Conservation (phyloP, 2,888 invertebrate species). For the Magallana nippona region DNA sequence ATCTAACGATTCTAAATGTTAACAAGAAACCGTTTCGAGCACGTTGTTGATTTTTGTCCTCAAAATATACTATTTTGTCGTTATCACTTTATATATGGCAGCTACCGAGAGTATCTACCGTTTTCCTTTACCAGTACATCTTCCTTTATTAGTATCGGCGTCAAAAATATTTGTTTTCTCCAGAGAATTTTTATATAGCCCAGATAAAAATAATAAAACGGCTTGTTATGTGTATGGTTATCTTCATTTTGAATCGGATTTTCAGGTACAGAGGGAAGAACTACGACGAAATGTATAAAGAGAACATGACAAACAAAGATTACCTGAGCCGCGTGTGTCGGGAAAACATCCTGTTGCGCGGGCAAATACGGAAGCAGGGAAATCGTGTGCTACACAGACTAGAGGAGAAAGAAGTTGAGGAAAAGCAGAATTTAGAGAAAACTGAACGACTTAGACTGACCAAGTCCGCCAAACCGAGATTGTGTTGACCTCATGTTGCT, state of each 20-base stretch:
- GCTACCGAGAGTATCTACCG: too few relatives aligned
- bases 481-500: neutral
- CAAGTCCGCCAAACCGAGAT: neutral
- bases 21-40: conserved; percentile 21
- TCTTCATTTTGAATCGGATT: too few relatives aligned
- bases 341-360: conserved; percentile 54
- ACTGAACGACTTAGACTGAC: conserved; percentile 10
- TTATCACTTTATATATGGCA: neutral
- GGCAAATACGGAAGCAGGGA: conserved; percentile 48
- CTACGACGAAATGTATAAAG: conserved; percentile 58
- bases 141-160: too few relatives aligned
- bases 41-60: neutral
- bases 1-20: neutral
- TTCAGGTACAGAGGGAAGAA: conserved; percentile 59
- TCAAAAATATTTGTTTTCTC: too few relatives aligned
- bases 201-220: too few relatives aligned
- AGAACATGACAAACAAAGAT: conserved; percentile 56
- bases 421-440: neutral
- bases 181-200: too few relatives aligned
- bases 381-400: conserved; percentile 51
- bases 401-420: neutral
- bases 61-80: neutral
- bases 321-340: conserved; percentile 52
- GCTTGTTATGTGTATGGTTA: too few relatives aligned
- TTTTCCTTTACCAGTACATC: too few relatives aligned